These are phyloP conservation scores for Furcifer pardalis DNA, from an alignment of 2,797 vertebrate species.

Conservation along the genomic window DNA sequence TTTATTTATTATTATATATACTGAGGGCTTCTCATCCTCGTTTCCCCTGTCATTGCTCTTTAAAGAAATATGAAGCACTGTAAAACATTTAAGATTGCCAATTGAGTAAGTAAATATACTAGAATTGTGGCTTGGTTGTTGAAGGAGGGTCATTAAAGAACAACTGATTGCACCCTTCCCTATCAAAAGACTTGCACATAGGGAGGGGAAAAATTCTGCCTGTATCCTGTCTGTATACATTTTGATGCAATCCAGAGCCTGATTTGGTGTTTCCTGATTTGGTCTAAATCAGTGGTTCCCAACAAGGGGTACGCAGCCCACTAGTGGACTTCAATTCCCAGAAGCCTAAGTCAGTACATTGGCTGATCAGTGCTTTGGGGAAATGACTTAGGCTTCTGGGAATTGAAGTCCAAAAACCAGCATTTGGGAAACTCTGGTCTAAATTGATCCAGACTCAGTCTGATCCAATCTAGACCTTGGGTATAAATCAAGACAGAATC, in stretches of 20 bases:
- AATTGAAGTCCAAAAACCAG: too few species aligned
- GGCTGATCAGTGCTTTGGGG: too few species aligned
- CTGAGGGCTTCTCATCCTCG: conserved; percentile 35
- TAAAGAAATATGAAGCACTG: conserved; percentile 40
- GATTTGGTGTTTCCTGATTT: too few species aligned
- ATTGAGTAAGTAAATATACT: conserved; percentile 72
- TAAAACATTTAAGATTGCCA: conserved; percentile 20
- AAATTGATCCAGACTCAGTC: too few species aligned
- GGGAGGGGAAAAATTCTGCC: background rate
- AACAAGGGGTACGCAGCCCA: too few species aligned
- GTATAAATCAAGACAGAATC: too few species aligned
- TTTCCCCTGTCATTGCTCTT: background rate
- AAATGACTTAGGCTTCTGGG: too few species aligned
- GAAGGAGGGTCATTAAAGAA: conserved; percentile 50
- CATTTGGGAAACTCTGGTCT: too few species aligned
- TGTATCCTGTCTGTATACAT: background rate
- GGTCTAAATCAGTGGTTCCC: too few species aligned
- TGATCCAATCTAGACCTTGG: too few species aligned
- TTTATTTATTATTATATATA: conserved; percentile 64
- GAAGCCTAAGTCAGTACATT: too few species aligned
- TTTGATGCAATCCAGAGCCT: background rate
- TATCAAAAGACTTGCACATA: conserved; percentile 4
- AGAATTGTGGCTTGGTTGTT: conserved; percentile 53
- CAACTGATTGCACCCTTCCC: conserved; percentile 41
- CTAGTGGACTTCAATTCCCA: too few species aligned